phyloP scores from a whole-genome alignment of 2,797 vertebrate genomes.

The Crax fasciolata region DNA sequence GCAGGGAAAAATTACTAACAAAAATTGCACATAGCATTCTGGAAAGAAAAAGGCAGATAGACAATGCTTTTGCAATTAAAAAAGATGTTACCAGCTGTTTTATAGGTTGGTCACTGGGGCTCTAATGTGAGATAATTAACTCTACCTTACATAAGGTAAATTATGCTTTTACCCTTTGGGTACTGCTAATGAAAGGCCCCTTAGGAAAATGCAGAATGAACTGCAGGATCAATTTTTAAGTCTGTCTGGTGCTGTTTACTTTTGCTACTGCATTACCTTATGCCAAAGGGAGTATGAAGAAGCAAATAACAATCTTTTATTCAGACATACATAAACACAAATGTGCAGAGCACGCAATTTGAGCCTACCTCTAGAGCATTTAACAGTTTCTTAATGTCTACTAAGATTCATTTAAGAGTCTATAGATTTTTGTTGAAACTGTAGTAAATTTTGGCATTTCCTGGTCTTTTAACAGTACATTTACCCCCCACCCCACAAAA shows the following conservation, averaged over 20 bases:
- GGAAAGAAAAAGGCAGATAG: constrained; percentile 16
- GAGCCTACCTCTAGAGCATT: not conserved
- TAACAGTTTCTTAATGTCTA: not conserved
- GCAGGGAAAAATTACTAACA: not conserved
- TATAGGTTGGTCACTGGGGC: constrained; percentile 23
- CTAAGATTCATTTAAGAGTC: not conserved
- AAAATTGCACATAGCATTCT: constrained; percentile 32
- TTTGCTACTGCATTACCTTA: not conserved
- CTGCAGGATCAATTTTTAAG: constrained; percentile 44
- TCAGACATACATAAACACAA: not conserved
- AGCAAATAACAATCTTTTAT: constrained; percentile 30
- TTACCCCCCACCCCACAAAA: not conserved
- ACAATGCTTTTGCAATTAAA: constrained; percentile 21
- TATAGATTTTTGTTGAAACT: not conserved
- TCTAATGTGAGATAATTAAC: constrained; percentile 67
- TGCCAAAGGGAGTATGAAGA: constrained; percentile 1
- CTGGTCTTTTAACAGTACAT: not conserved
- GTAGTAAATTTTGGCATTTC: not conserved
- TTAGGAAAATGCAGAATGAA: not conserved
- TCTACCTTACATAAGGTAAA: constrained; percentile 53
- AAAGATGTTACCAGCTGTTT: constrained; percentile 31
- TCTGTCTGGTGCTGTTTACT: constrained; percentile 36
- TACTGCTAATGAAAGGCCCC: not conserved
- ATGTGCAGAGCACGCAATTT: not conserved
- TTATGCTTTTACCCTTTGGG: constrained; percentile 32